Conservation (phyloP, 2,888 invertebrate genomes). For the Timandra comae region DNA sequence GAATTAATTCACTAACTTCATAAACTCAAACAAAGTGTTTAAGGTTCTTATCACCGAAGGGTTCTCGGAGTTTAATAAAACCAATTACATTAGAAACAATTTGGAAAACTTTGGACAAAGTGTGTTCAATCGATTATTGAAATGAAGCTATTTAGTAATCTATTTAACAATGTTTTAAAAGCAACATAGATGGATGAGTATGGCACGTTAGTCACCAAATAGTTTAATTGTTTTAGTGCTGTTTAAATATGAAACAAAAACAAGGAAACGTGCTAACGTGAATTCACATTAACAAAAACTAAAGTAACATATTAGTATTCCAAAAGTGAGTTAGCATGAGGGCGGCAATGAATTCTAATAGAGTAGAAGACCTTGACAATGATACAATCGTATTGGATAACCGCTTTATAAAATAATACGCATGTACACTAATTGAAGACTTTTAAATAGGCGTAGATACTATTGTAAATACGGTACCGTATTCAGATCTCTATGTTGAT, state of each 20-base stretch:
- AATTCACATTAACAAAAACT: conserved; percentile 41
- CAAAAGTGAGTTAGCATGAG: conserved; percentile 52
- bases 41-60: no score
- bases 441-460: conserved; percentile 1
- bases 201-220: conserved; percentile 3
- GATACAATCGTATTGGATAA: conserved; percentile 54
- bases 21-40: no score
- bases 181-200: no score
- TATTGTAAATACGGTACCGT: no score
- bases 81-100: no score
- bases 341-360: conserved; percentile 64
- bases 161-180: no score
- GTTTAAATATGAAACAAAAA: conserved; percentile 18
- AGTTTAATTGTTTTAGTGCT: conserved; percentile 5
- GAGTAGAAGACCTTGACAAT: conserved; percentile 65
- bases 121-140: no score
- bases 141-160: no score
- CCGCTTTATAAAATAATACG: conserved; percentile 41
- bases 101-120: no score
- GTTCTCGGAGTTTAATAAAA: no score
- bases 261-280: conserved; percentile 31
- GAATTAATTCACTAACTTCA: no score
- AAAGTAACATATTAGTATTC: conserved; percentile 55
- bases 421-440: conserved; percentile 12
- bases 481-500: no score